Evolutionary conservation across 2,797 vertebrate genomes (phyloP), one percentile per base, ranked within the genome.

Genomic region (Lophius americanus): DNA sequence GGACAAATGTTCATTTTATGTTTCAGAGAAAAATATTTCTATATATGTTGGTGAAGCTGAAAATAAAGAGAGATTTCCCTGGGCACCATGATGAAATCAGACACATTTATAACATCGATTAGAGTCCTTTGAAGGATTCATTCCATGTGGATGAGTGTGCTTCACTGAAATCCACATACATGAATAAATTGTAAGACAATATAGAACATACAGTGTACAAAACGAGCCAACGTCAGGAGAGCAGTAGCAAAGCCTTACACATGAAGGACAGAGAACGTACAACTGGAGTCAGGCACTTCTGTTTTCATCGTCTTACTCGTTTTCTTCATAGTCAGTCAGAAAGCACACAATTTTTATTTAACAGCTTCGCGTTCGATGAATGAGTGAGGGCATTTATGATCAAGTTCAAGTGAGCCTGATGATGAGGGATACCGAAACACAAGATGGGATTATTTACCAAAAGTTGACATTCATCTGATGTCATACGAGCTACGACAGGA

Each of bases 201-300:
- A 82, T 60, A 71, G 58, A 76, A 91, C 85, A 79, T 85, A 89
- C 85, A 89, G 85, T 89, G 86, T 81, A 66, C 57, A 44, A 59
- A 73, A 59, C 60, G 64, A 85, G 84, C 68, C 35, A 13, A 66
- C 13, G 50, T 77, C 59, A 58, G 47, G 23, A 68, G 60, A 42
- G 54, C 35, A 39, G 44, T 54, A 38, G 73, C 51, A 68, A 76
- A 86, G 63, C 73, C 81, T 56, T 58, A 62, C 58, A 73, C 61
- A 67, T 36, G 48, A 69, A n/a, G 78, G 51, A 79, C 68, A 73
- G 44, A 65, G 56, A 84, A 68, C 81, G 68, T 81, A 85, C 88
- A 84, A 68, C 37, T 71, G 79, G 81, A 91, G 71, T 89, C 7
- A 94, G 93, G 91, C 92, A 93, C 93, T 93, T 94, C 81, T 89